phyloP scores from a whole-genome alignment of 2,888 invertebrate species.

The Macroteleia sp. region DNA sequence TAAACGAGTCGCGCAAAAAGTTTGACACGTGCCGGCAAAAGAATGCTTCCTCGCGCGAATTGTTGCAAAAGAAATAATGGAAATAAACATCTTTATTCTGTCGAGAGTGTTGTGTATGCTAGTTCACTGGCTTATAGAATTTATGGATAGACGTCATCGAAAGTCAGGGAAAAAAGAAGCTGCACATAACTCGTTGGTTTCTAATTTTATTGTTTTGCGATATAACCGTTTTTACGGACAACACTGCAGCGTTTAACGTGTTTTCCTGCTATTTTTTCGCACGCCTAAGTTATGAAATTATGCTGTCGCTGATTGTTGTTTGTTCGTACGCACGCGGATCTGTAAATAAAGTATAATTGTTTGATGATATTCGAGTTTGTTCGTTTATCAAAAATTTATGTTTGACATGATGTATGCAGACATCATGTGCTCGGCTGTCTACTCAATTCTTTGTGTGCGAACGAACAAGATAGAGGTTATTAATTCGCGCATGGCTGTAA shows the following conservation, averaged over 20 bases:
- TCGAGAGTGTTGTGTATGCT: neutral
- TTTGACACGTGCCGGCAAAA: conserved; percentile 30
- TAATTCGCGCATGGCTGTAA: conserved; percentile 2
- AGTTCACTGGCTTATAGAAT: conserved; percentile 46
- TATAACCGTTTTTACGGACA: conserved; percentile 9
- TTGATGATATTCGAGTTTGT: neutral
- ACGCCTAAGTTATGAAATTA: conserved; percentile 8
- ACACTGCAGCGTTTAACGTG: neutral
- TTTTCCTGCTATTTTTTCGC: conserved; percentile 27
- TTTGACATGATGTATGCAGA: conserved; percentile 28
- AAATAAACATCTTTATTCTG: conserved; percentile 44
- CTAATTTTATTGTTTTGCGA: conserved; percentile 21
- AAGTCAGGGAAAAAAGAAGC: conserved; percentile 27
- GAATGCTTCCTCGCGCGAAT: conserved; percentile 26
- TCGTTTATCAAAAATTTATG: conserved; percentile 14
- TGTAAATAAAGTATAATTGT: conserved; percentile 2
- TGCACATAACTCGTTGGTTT: conserved; percentile 11
- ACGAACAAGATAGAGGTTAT: too few species aligned
- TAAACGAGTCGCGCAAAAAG: conserved; percentile 8
- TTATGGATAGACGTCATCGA: conserved; percentile 49
- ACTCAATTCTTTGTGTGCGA: neutral
- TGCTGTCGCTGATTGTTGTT: neutral
- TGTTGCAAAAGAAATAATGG: conserved; percentile 40
- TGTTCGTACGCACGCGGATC: neutral
- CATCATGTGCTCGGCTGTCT: neutral